Percentiles rank a stretch among this genome's conserved stretches.
Evolutionary conservation across 2,797 vertebrate species (phyloP).

Genomic region (Crocodylus rhombifer): DNA sequence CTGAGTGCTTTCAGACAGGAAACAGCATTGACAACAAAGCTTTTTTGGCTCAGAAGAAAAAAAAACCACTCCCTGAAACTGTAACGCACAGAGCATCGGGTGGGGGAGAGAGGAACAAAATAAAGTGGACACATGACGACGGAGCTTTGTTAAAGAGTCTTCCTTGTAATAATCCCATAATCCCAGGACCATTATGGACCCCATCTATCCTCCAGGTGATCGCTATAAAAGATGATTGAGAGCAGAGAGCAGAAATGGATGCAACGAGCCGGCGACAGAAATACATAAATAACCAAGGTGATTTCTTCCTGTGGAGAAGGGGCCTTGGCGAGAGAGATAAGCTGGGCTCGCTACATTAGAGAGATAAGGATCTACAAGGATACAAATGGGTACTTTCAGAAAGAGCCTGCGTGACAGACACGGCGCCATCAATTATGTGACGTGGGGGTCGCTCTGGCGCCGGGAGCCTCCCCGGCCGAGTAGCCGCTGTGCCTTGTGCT

Average conservation of each 20-base stretch:
- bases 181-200: constrained; percentile 46
- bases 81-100: background rate
- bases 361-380: constrained; percentile 65
- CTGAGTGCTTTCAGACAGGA: background rate
- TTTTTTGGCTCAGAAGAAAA: background rate
- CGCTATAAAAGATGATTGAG: constrained; percentile 40
- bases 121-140: background rate
- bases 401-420: constrained; percentile 40
- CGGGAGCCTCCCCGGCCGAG: background rate
- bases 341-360: constrained; percentile 45
- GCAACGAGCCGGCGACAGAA: constrained; percentile 27
- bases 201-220: background rate
- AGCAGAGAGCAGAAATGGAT: constrained; percentile 45
- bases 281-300: constrained; percentile 47
- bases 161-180: constrained; percentile 55
- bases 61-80: background rate
- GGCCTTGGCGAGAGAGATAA: constrained; percentile 11
- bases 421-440: constrained; percentile 44
- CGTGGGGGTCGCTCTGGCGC: background rate
- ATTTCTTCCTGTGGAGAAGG: constrained; percentile 37
- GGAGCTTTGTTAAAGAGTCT: background rate
- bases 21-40: background rate
- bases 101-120: background rate
- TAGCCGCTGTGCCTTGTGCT: background rate
- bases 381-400: constrained; percentile 34